Base-by-base conservation (phyloP, 1,140 invertebrate species). In the Anastrepha obliqua region DNA sequence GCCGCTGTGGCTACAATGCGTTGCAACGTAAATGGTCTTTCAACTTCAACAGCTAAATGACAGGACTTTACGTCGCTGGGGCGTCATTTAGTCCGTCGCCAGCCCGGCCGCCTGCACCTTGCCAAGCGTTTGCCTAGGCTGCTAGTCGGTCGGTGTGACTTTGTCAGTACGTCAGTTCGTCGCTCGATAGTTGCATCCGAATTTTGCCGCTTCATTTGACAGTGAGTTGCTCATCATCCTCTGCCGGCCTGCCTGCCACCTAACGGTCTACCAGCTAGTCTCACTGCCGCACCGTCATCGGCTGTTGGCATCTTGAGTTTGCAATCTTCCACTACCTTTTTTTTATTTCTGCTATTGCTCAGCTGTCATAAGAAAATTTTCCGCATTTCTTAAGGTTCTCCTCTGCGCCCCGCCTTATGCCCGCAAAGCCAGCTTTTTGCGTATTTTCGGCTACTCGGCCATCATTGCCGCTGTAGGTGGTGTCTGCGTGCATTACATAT, bases 201-300 rank as follows among this genome's bases (percentile, higher is more conserved):
- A 90, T 92, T 92, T 92, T 91, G 91, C 91, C 90, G 91, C 91
- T 92, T 92, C 91, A 92, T 92, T 92, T 92, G 91, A 92, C 91
- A 90, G 88, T 86, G 55, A 85, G 58, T 85, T 60, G 81, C 55
- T 2, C 42, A 81, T 55, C 13, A 74, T 13, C 67, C 67, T 74
- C 13, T 62, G 60, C 60, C 2, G 60, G 8, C 15, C 7, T 44
- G 67, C 8, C 13, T 47, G 42, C 42, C 67, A 13, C 13, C 67
- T n/a, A 74, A 39, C 13, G 1, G 6, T 8, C 39, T 44, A 15
- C 17, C 0, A 74, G 67, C 8, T 42, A 74, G 39, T n/a, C 42
- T 11, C 42, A 47, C 67, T 47, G 67, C 42, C 42, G 67, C 15
- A 67, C 29, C 9, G 44, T 74, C 44, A n/a, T 15, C 60, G 60